Base-by-base conservation (phyloP, 1,140 invertebrate genomes). In the Drosophila azteca region DNA sequence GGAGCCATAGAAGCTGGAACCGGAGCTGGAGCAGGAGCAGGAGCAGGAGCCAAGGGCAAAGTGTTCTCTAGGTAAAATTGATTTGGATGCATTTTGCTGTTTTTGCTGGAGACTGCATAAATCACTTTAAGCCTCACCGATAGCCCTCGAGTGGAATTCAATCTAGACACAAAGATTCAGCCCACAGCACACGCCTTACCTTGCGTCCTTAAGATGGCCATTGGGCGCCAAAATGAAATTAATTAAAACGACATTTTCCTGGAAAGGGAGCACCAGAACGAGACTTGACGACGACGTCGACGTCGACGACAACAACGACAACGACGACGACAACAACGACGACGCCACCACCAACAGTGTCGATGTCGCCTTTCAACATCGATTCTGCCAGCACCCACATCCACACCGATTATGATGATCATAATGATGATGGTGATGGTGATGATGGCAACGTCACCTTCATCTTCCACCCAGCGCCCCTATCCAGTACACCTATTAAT, bases 401-500 rank as follows among this genome's bases (percentile, higher is more conserved):
- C 46, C 22, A 39, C 35, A 39, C 11, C 35, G 35, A 13, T 13
- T 39, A 39, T 11, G 35, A 39, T 13, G 35, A 13, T 39, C 35
- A 39, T 39, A 13, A 39, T 13, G 11, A 39, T 39, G 35, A 39
- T 39, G 35, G 4, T 50, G 66, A 46, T 69, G 69, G 57, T 69
- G 52, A 66, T 41, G 48, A 53, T 58, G 57, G 63, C 46, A 54
- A 49, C 51, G 43, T 15, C 46, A 49, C 35, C 46, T 45, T 4
- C 17, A 11, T 9, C n/a, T 1, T 9, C n/a, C 31, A 9, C 31
- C 35, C 43, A 29, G 24, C 41, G 3, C 31, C 11, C 11, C 39
- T 43, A 5, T 20, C 15, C 61, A 48, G 53, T 43, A 49, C 68
- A 78, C 78, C 83, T 87, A 88, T 87, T 87, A 87, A 87, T 87